Evolutionary conservation across 1,140 invertebrate species (phyloP), one percentile per base, ranked within the genome.

Genomic region (Maconellicoccus hirsutus): DNA sequence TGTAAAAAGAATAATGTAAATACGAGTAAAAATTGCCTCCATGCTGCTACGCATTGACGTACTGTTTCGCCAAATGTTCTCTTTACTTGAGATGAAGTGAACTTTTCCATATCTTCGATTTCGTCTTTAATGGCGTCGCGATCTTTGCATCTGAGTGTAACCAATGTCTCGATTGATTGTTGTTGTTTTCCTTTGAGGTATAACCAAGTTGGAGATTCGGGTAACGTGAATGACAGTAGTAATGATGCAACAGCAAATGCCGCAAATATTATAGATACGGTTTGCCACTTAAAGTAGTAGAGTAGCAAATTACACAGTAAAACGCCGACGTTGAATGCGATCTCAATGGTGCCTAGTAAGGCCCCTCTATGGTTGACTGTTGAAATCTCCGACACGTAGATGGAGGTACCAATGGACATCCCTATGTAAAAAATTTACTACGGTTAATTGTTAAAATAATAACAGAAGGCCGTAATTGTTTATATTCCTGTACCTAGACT

Each of bases 161-260:
- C 72, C 19, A 73, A 70, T 7, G 73, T 72, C 72, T 71, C 71
- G 25, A 74, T 73, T 12, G 76, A 74, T 70, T 75, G 74, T 10
- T 74, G 75, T 21, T 74, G 69, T 14, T 75, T 69, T n/a, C 74
- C 74, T 71, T 73, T 59, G 70, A 72, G 29, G 21, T 70, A 70
- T 25, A 74, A 69, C 85, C 85, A 86, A 73, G 83, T 79, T 0
- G 85, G 84, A 63, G 83, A 83, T 76, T 86, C 84, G n/a, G 84
- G 84, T 27, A 85, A 73, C 16, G 81, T 70, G 23, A 75, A 75
- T 0, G 73, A 70, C 12, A 75, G 70, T 0, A 75, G 27, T 26
- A 79, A 38, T 7, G 82, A 79, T 4, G 78, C 78, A 1, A 76
- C 70, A 27, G 77, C 72, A 19, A 79, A 75, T 7, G 83, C 75